phyloP scores from a whole-genome alignment of 2,113 vertebrate species.

The Phyllopteryx taeniolatus region DNA sequence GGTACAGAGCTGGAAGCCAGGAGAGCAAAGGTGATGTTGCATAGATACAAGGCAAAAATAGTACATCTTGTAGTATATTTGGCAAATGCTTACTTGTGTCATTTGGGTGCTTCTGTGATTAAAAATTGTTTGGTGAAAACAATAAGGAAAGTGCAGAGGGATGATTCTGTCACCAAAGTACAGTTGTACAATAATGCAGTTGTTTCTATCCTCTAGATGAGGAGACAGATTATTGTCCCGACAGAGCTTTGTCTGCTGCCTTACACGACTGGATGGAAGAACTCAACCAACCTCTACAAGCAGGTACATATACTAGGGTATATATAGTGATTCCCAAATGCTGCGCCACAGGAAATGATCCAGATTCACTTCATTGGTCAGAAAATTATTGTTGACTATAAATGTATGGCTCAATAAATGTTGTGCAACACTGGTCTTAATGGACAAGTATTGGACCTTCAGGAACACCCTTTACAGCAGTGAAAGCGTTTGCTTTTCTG shows the following conservation, averaged over 20 bases:
- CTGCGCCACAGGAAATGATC: no score
- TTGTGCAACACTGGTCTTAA: no score
- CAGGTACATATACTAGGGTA: constrained; percentile 61
- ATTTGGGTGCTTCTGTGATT: background rate
- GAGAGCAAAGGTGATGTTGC: constrained; percentile 56
- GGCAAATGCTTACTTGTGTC: background rate
- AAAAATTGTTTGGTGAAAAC: background rate
- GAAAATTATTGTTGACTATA: no score
- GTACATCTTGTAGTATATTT: background rate
- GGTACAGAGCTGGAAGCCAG: constrained; percentile 69
- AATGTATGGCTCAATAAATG: no score
- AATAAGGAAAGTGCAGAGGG: no score
- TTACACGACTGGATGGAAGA: constrained; percentile 81
- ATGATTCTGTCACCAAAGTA: background rate
- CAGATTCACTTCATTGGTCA: no score
- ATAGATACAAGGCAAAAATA: background rate
- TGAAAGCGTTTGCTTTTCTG: background rate
- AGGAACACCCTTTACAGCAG: no score
- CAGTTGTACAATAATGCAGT: background rate
- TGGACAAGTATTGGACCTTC: no score
- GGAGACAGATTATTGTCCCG: constrained; percentile 72
- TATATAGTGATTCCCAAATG: no score
- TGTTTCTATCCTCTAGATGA: constrained; percentile 50
- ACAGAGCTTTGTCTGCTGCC: constrained; percentile 75
- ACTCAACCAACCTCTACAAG: constrained; percentile 75